These are phyloP conservation scores for Cydia strobilella DNA, from an alignment of 1,140 invertebrate genomes.

Conservation along the genomic window DNA sequence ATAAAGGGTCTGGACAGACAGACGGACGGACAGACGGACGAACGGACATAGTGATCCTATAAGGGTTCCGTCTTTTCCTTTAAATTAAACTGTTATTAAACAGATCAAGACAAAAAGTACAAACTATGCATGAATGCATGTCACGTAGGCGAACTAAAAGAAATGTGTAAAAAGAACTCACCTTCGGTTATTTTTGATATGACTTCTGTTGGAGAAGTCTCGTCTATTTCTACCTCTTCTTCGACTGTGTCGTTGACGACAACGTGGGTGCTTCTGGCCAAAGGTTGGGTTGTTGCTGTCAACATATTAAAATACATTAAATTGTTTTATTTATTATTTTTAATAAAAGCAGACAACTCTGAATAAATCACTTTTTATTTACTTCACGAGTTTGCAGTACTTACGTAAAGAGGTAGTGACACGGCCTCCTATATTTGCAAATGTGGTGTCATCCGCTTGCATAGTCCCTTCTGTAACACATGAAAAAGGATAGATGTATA, in stretches of 20 bases:
- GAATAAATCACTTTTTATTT: not conserved
- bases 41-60: too few relatives aligned
- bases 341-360: not conserved
- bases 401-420: constrained; percentile 64
- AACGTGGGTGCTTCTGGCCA: constrained; percentile 65
- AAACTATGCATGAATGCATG: too few relatives aligned
- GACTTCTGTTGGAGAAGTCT: constrained; percentile 57
- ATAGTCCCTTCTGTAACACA: constrained; percentile 56
- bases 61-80: too few relatives aligned
- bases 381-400: constrained; percentile 34
- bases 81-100: too few relatives aligned
- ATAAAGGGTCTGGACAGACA: too few relatives aligned
- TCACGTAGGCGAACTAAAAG: not conserved
- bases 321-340: not conserved
- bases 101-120: too few relatives aligned
- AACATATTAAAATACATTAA: constrained; percentile 23
- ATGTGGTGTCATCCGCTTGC: constrained; percentile 57
- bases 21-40: too few relatives aligned
- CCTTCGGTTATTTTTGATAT: constrained; percentile 54
- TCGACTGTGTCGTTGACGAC: constrained; percentile 67
- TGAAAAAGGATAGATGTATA: constrained; percentile 33
- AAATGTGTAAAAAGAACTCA: constrained; percentile 32
- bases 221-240: constrained; percentile 68
- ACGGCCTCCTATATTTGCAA: constrained; percentile 51
- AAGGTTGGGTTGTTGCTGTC: constrained; percentile 51